phyloP scores from a whole-genome alignment of 2,113 vertebrate genomes.

The Ploceus nigricollis region DNA sequence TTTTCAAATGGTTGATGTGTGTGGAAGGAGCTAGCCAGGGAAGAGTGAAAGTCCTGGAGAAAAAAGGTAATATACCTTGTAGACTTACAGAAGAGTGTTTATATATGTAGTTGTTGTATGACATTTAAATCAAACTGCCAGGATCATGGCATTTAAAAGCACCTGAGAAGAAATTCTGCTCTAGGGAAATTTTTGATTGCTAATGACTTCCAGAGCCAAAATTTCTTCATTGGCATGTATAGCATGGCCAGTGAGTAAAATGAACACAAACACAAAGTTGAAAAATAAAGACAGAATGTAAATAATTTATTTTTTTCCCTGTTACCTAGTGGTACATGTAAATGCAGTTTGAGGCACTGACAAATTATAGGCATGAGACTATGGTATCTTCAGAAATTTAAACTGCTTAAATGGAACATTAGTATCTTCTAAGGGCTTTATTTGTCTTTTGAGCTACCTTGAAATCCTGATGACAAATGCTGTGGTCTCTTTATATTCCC shows the following conservation, averaged over 20 bases:
- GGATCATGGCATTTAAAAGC: neutral
- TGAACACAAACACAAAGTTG: neutral
- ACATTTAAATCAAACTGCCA: neutral
- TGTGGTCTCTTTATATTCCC: neutral
- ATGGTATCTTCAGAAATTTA: neutral
- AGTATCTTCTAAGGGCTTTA: neutral
- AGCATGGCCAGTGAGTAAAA: neutral
- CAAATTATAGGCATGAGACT: neutral
- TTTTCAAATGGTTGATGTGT: neutral
- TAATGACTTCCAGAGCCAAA: neutral
- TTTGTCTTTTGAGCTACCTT: neutral
- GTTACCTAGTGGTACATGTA: neutral
- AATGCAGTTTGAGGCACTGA: neutral
- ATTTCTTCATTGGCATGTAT: neutral
- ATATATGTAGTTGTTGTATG: neutral
- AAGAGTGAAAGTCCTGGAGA: neutral
- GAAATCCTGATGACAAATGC: neutral
- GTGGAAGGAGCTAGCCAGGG: neutral
- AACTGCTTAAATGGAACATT: neutral
- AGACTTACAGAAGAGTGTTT: neutral
- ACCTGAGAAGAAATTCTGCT: neutral
- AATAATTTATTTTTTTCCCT: accelerated
- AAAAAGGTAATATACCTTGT: neutral
- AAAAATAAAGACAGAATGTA: neutral
- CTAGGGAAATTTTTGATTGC: neutral